phyloP scores from a whole-genome alignment of 2,113 vertebrate genomes.

The Microcebus jonahi region DNA sequence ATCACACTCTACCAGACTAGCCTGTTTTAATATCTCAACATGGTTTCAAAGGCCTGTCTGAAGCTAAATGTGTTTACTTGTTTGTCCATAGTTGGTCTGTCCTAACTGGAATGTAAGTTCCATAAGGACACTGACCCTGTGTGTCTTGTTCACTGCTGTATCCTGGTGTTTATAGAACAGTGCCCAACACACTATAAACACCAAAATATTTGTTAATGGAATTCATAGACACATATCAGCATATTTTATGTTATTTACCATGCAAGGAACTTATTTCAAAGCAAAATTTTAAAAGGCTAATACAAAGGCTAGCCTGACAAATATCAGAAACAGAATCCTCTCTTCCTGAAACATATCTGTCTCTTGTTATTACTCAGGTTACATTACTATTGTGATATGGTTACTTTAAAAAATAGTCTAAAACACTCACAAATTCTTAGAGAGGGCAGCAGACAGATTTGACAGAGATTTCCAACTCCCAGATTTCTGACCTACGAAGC shows the following conservation, averaged over 20 bases:
- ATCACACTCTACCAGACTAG: not conserved
- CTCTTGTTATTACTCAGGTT: not conserved
- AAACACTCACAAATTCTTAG: not conserved
- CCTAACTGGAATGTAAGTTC: not conserved
- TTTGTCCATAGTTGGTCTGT: not conserved
- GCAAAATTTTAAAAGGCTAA: conserved; percentile 7
- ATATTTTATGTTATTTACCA: conserved; percentile 2
- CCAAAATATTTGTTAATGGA: not conserved
- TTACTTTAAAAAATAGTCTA: conserved; percentile 13
- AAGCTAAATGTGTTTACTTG: not conserved
- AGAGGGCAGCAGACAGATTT: not conserved
- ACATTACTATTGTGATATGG: not conserved
- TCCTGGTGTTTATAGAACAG: not conserved
- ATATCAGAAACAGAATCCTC: not conserved
- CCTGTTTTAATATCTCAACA: not conserved
- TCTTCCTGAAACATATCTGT: not conserved
- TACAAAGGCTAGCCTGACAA: not conserved
- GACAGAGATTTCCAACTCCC: not conserved
- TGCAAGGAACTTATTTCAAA: not conserved
- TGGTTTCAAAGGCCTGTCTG: not conserved
- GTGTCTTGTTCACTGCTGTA: not conserved
- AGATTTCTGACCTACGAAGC: not conserved
- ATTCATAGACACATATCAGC: not conserved
- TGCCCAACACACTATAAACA: not conserved
- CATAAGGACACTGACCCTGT: not conserved